Conservation (phyloP, 2,113 vertebrate genomes). For the Scalopus aquaticus region DNA sequence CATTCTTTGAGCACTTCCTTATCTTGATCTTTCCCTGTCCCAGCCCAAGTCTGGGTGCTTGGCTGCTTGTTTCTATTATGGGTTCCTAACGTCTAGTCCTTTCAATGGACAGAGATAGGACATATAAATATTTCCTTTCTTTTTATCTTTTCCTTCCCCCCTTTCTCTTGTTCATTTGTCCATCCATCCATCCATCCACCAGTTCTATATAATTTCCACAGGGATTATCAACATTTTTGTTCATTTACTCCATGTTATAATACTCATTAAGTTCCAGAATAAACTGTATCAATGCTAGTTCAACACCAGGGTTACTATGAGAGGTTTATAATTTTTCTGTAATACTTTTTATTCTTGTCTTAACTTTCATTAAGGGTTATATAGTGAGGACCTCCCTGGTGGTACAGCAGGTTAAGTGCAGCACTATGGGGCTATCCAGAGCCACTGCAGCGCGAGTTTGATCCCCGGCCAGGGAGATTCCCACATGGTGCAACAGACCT, state of each 20-base stretch:
- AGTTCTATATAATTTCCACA: not conserved
- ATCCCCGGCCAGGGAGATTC: no score
- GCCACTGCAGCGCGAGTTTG: no score
- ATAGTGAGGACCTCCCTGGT: no score
- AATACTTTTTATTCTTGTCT: not conserved
- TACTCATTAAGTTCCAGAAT: not conserved
- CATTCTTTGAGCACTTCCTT: not conserved
- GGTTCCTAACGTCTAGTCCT: not conserved
- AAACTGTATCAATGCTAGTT: not conserved
- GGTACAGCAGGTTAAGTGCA: no score
- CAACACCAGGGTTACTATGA: not conserved
- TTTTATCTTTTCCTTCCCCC: not conserved
- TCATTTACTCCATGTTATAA: not conserved
- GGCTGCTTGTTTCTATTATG: not conserved
- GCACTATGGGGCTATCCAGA: no score
- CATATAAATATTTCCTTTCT: not conserved
- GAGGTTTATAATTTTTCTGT: not conserved
- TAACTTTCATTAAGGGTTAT: not conserved
- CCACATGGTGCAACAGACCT: no score
- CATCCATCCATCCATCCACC: accelerated
- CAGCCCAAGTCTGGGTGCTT: not conserved
- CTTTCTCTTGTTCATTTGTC: no score
- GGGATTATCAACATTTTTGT: not conserved
- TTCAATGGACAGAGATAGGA: not conserved
- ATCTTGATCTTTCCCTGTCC: not conserved